Conservation (phyloP, 2,113 vertebrate genomes). For the Passerina amoena region DNA sequence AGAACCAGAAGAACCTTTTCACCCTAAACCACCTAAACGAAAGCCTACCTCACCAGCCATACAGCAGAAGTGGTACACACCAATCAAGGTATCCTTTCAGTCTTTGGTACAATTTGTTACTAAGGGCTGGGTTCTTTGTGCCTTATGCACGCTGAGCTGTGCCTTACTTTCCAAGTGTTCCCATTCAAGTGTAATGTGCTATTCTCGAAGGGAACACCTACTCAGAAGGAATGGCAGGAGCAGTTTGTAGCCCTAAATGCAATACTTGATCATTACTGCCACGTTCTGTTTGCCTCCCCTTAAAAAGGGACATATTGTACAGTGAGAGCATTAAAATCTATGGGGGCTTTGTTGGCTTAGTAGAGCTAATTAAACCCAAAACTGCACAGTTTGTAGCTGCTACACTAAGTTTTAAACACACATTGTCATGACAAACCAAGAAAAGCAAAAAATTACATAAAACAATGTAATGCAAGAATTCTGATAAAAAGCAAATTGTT, state of each 20-base stretch:
- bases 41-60: slow-evolving; percentile 62
- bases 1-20: slow-evolving; percentile 78
- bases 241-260: neutral
- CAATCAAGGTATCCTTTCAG: slow-evolving; percentile 85
- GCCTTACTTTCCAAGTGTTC: neutral
- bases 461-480: neutral
- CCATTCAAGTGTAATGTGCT: neutral
- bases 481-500: neutral
- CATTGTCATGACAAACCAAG: neutral
- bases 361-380: neutral
- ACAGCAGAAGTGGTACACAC: slow-evolving; percentile 93
- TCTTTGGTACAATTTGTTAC: neutral
- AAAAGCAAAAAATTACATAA: neutral
- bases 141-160: neutral
- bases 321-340: neutral
- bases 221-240: neutral
- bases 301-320: neutral
- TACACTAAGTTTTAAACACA: neutral
- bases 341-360: neutral
- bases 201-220: neutral
- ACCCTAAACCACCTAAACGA: slow-evolving; percentile 69
- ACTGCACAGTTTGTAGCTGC: neutral
- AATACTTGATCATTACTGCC: neutral
- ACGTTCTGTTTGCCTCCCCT: neutral
- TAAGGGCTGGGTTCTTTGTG: neutral